phyloP scores from a whole-genome alignment of 1,140 invertebrate genomes.

The Saccostrea cuccullata region DNA sequence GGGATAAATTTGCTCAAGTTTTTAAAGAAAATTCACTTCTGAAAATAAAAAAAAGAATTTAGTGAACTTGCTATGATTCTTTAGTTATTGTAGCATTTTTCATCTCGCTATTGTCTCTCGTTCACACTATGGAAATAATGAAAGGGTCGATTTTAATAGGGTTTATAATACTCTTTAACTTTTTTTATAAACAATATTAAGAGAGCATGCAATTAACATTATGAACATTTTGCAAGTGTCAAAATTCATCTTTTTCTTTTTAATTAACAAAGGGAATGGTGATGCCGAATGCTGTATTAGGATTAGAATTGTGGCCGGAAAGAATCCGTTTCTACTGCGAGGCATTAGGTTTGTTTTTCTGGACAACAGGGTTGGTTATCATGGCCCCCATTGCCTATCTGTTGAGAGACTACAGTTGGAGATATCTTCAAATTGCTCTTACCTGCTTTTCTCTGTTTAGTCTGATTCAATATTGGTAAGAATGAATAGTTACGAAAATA shows the following conservation, averaged over 20 bases:
- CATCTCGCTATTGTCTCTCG: no score
- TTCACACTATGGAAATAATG: no score
- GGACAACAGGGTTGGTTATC: neutral
- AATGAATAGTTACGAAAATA: neutral
- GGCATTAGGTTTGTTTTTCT: neutral
- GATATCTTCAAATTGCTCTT: conserved; percentile 15
- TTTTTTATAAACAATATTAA: no score
- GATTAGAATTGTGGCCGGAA: neutral
- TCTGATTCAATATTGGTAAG: conserved; percentile 36
- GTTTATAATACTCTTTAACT: no score
- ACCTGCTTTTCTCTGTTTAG: neutral
- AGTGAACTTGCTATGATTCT: neutral
- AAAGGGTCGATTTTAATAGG: no score
- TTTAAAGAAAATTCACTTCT: neutral
- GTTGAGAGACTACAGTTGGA: conserved; percentile 24
- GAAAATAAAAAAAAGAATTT: no score
- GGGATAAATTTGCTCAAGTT: no score
- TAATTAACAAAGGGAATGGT: neutral
- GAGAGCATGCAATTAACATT: no score
- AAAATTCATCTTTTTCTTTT: no score
- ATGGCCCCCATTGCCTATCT: conserved; percentile 23
- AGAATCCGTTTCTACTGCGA: neutral
- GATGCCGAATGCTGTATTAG: neutral
- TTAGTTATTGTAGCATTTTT: neutral
- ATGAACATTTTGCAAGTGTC: no score